Evolutionary conservation across 2,113 vertebrate genomes (phyloP).

Genomic region (Siniperca chuatsi): DNA sequence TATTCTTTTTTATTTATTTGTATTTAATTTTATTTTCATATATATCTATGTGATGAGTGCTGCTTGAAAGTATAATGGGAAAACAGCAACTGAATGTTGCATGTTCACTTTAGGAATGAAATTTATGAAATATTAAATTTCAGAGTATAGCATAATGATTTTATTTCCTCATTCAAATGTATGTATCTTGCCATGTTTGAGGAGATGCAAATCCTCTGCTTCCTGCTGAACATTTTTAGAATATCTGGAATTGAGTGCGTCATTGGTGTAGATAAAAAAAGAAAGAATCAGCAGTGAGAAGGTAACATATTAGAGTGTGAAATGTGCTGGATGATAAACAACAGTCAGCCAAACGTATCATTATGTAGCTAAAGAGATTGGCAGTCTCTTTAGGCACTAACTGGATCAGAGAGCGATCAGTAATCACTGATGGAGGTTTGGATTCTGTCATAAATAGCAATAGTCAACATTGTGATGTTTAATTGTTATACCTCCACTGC

Average conservation of each 20-base stretch:
- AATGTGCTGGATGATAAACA: conserved; percentile 24
- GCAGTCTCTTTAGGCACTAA: conserved; percentile 7
- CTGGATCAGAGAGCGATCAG: conserved; percentile 33
- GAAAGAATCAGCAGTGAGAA: not conserved
- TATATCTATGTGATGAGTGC: conserved; percentile 75
- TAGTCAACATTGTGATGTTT: conserved; percentile 75
- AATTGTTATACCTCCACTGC: conserved; percentile 63
- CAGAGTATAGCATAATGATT: conserved; percentile 42
- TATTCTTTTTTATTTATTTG: conserved; percentile 76
- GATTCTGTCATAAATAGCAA: conserved; percentile 79
- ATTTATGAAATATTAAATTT: conserved; percentile 58
- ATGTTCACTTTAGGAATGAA: conserved; percentile 74
- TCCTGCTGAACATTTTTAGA: conserved; percentile 41
- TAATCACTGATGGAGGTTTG: conserved; percentile 28
- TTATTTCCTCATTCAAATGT: conserved; percentile 56
- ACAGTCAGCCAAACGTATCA: conserved; percentile 33
- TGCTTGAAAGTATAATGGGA: conserved; percentile 75
- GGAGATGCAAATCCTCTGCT: conserved; percentile 46
- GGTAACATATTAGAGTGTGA: conserved; percentile 4
- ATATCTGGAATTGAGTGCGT: conserved; percentile 16
- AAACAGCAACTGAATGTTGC: conserved; percentile 77
- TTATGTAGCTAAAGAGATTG: conserved; percentile 52
- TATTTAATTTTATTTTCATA: conserved; percentile 81
- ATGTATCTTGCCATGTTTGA: conserved; percentile 39
- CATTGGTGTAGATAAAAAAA: conserved; percentile 7